A percentile compares a stretch with the other conserved stretches of the same genome.
phyloP scores from a whole-genome alignment of 2,113 vertebrate genomes.

The Hystrix brachyura region DNA sequence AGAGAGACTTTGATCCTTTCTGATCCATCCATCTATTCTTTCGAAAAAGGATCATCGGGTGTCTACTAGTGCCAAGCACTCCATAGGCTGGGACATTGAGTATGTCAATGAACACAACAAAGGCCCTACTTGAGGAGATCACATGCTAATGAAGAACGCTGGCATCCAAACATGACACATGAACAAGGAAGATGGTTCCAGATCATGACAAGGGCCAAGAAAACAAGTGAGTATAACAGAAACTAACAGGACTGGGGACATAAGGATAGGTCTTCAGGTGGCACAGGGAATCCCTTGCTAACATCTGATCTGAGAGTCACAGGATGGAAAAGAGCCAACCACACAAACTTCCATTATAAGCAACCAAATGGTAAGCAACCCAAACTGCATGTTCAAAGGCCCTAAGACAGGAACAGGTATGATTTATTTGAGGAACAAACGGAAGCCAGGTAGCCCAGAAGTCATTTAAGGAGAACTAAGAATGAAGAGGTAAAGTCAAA shows the following conservation, averaged over 20 bases:
- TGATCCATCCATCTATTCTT: not conserved
- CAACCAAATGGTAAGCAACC: not conserved
- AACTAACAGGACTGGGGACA: not conserved
- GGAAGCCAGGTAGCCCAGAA: not conserved
- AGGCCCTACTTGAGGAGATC: not conserved
- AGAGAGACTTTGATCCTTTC: not conserved
- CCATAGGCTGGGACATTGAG: not conserved
- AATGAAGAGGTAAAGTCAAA: not conserved
- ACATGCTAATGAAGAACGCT: not conserved
- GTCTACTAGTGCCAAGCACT: not conserved
- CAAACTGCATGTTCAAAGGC: not conserved
- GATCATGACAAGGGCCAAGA: not conserved
- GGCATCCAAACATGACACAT: not conserved
- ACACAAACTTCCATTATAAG: not conserved
- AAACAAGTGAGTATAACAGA: not conserved
- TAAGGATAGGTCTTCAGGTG: not conserved
- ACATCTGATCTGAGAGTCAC: not conserved
- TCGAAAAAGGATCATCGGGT: not conserved
- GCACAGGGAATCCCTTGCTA: not conserved
- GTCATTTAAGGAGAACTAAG: not conserved
- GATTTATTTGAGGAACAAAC: not conserved
- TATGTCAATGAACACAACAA: not conserved
- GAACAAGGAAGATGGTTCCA: not conserved
- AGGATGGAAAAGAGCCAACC: not conserved
- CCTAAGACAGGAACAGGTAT: not conserved